phyloP scores from a whole-genome alignment of 2,888 invertebrate genomes.

The Aleiodes testaceus region DNA sequence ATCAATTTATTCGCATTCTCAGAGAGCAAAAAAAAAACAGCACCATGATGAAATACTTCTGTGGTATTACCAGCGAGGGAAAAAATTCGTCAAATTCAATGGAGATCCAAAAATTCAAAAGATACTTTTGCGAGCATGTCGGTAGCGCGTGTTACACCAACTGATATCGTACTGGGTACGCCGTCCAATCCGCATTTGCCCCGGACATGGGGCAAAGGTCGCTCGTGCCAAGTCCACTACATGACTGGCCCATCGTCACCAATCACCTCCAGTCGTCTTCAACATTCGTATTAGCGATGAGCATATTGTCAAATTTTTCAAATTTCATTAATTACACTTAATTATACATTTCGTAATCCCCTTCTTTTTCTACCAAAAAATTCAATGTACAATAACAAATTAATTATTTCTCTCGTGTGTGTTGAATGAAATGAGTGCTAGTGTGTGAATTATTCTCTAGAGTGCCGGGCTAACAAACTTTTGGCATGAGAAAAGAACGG shows the following conservation, averaged over 20 bases:
- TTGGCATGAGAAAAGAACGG: constrained; percentile 35
- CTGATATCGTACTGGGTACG: constrained; percentile 60
- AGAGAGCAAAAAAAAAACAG: not conserved
- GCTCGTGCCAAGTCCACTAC: constrained; percentile 60
- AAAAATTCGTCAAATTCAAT: not conserved
- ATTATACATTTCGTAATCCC: not conserved
- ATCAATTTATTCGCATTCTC: too few species aligned
- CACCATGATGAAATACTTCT: not conserved
- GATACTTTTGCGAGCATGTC: constrained; percentile 58
- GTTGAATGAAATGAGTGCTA: not conserved
- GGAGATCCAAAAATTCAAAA: constrained; percentile 33
- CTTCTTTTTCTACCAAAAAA: not conserved
- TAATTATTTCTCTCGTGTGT: not conserved
- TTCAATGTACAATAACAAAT: not conserved
- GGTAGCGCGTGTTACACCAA: constrained; percentile 62
- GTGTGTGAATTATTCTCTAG: not conserved
- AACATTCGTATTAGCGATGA: constrained; percentile 50
- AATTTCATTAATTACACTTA: too few species aligned
- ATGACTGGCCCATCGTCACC: constrained; percentile 62
- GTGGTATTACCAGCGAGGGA: not conserved
- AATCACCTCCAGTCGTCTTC: constrained; percentile 64
- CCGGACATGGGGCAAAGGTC: constrained; percentile 66
- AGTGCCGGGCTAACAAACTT: not conserved
- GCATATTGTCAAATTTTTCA: constrained; percentile 22
- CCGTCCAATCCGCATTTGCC: constrained; percentile 64